A percentile compares a stretch with the other conserved stretches of the same genome.
phyloP scores from a whole-genome alignment of 2,888 invertebrate species.

The Ophioninae sp. region DNA sequence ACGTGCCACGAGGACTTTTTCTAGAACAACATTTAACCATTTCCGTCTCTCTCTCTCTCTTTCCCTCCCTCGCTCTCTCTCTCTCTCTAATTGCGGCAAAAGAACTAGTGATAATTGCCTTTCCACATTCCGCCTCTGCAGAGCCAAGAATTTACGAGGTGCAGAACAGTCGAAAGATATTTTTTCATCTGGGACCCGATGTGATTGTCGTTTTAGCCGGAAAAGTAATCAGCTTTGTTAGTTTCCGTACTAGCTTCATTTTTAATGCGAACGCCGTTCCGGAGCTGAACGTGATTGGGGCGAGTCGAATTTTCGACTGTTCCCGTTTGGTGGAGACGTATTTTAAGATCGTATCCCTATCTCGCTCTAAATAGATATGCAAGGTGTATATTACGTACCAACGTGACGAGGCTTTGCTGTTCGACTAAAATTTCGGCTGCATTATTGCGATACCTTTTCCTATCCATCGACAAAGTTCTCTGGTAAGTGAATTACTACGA shows the following conservation, averaged over 20 bases:
- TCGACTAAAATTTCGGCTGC: conserved; percentile 29
- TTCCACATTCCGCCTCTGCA: conserved; percentile 19
- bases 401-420: conserved; percentile 34
- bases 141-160: not conserved
- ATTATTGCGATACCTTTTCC: not conserved
- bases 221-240: not conserved
- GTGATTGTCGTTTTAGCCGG: not conserved
- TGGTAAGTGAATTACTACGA: conserved; percentile 16
- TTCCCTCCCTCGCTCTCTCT: conserved; percentile 2
- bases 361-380: not conserved
- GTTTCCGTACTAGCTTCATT: not conserved
- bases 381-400: not conserved
- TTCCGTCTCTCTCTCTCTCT: conserved; percentile 14
- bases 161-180: not conserved
- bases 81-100: not conserved
- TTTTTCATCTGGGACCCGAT: not conserved
- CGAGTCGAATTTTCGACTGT: not conserved
- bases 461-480: conserved; percentile 32
- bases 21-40: conserved; percentile 22
- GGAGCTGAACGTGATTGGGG: not conserved
- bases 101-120: conserved; percentile 46
- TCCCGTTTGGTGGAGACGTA: not conserved
- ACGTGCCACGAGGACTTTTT: conserved; percentile 20
- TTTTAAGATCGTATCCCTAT: not conserved
- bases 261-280: not conserved